A percentile compares a stretch with the other conserved stretches of the same genome.
These are phyloP conservation scores for Petroica traversi DNA, from an alignment of 2,113 vertebrate genomes.

Conservation along the genomic window DNA sequence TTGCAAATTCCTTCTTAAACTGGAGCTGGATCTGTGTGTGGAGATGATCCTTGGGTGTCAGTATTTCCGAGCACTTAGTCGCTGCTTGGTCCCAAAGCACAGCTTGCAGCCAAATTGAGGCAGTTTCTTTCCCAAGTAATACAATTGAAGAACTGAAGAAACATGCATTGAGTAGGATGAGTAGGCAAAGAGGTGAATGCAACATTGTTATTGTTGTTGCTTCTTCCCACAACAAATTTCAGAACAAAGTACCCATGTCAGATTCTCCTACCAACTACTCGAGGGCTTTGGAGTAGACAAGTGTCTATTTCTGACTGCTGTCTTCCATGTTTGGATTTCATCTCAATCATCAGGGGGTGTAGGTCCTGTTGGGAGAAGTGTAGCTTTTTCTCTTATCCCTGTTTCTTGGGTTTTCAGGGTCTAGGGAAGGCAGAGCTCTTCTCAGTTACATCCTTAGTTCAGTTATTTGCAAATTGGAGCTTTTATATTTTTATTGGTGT, in stretches of 20 bases:
- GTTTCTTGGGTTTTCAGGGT: neutral
- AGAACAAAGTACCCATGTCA: rapidly evolving
- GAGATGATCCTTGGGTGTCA: neutral
- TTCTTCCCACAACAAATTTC: neutral
- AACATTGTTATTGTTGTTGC: neutral
- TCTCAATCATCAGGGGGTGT: neutral
- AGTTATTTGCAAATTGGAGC: neutral
- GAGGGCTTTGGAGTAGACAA: neutral
- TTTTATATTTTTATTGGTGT: neutral
- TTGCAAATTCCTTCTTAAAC: neutral
- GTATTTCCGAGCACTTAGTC: neutral
- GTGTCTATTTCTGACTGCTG: neutral
- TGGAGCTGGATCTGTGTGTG: neutral
- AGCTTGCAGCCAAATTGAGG: neutral
- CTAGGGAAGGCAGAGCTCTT: neutral
- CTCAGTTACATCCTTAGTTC: neutral
- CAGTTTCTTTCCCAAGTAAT: neutral
- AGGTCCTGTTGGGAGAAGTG: neutral
- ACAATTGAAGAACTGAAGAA: neutral
- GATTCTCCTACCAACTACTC: neutral
- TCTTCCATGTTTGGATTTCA: neutral
- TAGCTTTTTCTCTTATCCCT: neutral
- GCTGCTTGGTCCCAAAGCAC: neutral
- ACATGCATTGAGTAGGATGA: rapidly evolving
- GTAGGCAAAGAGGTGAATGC: neutral